These are phyloP conservation scores for Rhynchotus rufescens DNA, from an alignment of 2,797 vertebrate genomes.

Conservation along the genomic window DNA sequence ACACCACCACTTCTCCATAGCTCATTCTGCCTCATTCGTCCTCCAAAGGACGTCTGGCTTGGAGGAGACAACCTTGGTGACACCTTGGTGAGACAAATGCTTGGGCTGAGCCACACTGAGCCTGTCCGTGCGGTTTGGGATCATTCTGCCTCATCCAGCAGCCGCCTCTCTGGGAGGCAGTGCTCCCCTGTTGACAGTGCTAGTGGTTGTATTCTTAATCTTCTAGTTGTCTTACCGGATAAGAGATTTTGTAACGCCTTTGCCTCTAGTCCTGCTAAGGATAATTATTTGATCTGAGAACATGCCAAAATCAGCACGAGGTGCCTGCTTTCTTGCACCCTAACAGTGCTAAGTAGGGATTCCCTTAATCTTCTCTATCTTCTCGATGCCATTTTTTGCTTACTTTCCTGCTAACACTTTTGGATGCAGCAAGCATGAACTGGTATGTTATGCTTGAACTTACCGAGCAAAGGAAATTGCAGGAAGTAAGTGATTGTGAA, in stretches of 20 bases:
- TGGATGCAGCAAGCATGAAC: not conserved
- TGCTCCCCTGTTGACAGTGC: not conserved
- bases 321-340: not conserved
- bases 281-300: slow-evolving; percentile 6
- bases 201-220: not conserved
- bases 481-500: slow-evolving; percentile 56
- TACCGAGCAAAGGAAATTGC: slow-evolving; percentile 41
- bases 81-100: not conserved
- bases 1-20: fast-evolving
- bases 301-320: not conserved
- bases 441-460: not conserved
- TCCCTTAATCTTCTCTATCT: not conserved
- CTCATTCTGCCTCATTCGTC: too few species aligned
- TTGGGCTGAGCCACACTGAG: not conserved
- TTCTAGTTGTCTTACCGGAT: fast-evolving
- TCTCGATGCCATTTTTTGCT: not conserved
- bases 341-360: not conserved
- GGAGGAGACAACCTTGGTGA: not conserved
- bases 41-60: not conserved
- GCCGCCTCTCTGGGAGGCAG: not conserved
- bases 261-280: not conserved
- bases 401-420: not conserved
- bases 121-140: not conserved
- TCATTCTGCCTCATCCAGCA: not conserved
- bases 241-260: not conserved